phyloP scores from a whole-genome alignment of 2,113 vertebrate genomes.

The Alligator mississippiensis region DNA sequence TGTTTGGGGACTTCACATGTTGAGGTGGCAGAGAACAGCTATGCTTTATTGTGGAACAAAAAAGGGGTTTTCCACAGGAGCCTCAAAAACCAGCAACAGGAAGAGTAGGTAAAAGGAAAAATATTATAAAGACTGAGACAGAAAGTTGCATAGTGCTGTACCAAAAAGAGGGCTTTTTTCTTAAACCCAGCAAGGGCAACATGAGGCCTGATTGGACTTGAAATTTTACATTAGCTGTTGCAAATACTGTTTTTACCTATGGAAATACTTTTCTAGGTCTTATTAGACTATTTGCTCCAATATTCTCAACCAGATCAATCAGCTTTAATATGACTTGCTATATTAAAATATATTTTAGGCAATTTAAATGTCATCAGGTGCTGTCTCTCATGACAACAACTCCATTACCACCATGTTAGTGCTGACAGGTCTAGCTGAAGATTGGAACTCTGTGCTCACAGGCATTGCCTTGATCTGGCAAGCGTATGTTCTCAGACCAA shows the following conservation, averaged over 20 bases:
- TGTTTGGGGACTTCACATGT: background rate
- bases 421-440: background rate
- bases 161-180: background rate
- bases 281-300: background rate
- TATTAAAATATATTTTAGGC: background rate
- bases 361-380: background rate
- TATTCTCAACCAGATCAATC: background rate
- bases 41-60: background rate
- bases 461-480: background rate
- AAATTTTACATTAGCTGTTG: background rate
- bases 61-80: background rate
- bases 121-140: background rate
- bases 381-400: background rate
- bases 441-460: background rate
- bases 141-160: background rate
- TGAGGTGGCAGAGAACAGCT: background rate
- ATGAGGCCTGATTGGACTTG: background rate
- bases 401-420: background rate
- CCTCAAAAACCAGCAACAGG: too few species aligned
- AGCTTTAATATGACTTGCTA: background rate
- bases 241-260: background rate
- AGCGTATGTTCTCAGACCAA: background rate
- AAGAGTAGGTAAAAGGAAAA: background rate
- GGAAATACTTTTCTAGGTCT: background rate
- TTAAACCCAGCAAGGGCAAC: background rate